Evolutionary conservation across 1,140 invertebrate genomes (phyloP), one percentile per base, ranked within the genome.

Genomic region (Saccostrea cuccullata): DNA sequence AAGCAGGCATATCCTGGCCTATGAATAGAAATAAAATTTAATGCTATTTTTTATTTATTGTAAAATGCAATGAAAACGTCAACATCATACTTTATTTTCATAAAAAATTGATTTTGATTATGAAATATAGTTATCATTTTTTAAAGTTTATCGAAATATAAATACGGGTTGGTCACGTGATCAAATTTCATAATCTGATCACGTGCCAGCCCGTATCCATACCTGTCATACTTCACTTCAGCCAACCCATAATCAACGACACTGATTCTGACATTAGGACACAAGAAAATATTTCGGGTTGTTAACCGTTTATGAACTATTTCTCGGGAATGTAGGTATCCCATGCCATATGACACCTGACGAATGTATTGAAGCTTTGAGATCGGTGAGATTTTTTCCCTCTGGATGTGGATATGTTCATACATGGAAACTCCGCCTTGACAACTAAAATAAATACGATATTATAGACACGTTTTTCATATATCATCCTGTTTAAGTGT

Each of bases 261-360:
- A 83, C 94, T 95, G 40, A 96, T 91, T 91, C 95, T 95, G 30
- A 95, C 95, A 90, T 95, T 94, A 2, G 93, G 93, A 88, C 95
- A 94, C 13, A 96, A 90, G 87, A 95, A 95, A 40, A 96, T 93
- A 85, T 96, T 96, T 82, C 93, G 93, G 9, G 95, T 94, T 86
- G 94, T 95, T 20, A 96, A 93, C 84, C 93, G 94, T 56, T 93
- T 91, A n/a, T 95, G 93, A 9, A 95, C 93, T 56, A 96, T 95
- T 15, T 94, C 95, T 88, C 95, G 96, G 56, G 95, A 95, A 90
- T 96, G 95, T 0, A 96, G 92, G 89, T 96, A 96, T 0, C 95
- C 95, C 93, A 96, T 94, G 3, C 94, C 95, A 84, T 94, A 93
- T 17, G 95, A 92, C 3, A 95, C 92, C 90, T 95, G 70, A 13